A percentile compares a stretch with the other conserved stretches of the same genome.
Evolutionary conservation across 2,113 vertebrate genomes (phyloP).

Genomic region (Hippopotamus amphibius): DNA sequence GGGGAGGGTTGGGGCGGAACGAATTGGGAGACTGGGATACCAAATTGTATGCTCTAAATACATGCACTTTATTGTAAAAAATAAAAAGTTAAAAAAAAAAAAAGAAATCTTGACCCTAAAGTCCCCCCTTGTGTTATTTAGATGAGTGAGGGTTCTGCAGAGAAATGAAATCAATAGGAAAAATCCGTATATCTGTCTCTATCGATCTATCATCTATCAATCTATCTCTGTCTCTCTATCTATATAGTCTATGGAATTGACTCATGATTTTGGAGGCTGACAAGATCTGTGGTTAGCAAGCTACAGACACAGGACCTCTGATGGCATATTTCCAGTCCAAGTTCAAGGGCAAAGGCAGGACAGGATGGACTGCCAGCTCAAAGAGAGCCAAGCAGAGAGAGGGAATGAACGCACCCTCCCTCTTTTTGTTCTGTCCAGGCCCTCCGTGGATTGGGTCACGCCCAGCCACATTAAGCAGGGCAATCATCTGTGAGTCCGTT

Average conservation of each 20-base stretch:
- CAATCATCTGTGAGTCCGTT: not conserved
- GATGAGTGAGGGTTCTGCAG: not conserved
- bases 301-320: not conserved
- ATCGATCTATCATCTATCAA: not conserved
- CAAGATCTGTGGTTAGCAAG: not conserved
- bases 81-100: no score
- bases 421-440: not conserved
- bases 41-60: no score
- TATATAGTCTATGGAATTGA: not conserved
- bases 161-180: not conserved
- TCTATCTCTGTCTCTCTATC: not conserved
- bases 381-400: not conserved
- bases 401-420: not conserved
- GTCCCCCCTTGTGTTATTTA: not conserved
- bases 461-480: not conserved
- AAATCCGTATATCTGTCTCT: not conserved
- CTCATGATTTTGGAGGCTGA: not conserved
- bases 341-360: not conserved
- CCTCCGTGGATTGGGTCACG: not conserved
- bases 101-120: not conserved
- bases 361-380: no score
- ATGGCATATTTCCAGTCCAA: rapidly evolving
- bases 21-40: no score
- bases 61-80: no score
- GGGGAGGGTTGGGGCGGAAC: no score